These are phyloP conservation scores for Micromys minutus DNA, from an alignment of 2,113 vertebrate species.

Conservation along the genomic window DNA sequence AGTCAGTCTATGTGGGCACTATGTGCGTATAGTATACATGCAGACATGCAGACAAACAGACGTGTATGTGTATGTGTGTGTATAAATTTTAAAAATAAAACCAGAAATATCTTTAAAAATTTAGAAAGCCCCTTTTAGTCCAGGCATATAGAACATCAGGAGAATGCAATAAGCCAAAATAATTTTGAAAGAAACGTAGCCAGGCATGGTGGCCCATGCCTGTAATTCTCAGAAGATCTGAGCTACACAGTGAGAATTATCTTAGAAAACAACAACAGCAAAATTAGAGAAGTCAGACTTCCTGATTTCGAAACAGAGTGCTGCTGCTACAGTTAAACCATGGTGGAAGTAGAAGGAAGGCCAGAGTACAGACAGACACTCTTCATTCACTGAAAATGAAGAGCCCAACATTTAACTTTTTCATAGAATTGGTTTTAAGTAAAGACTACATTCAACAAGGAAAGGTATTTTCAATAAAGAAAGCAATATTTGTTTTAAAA, in stretches of 20 bases:
- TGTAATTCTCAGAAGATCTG: not conserved
- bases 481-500: not conserved
- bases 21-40: not conserved
- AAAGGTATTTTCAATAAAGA: constrained; percentile 18
- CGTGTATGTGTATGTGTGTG: not conserved
- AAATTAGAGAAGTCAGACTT: not conserved
- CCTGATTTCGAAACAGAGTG: not conserved
- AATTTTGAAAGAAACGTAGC: not conserved
- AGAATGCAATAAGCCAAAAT: not conserved
- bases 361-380: not conserved
- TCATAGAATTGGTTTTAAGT: not conserved
- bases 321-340: not conserved
- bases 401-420: not conserved
- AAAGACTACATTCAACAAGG: not conserved
- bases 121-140: not conserved
- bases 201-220: not conserved
- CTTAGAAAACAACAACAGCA: not conserved
- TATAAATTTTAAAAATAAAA: not conserved
- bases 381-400: not conserved
- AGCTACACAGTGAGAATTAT: not conserved
- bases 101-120: not conserved
- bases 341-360: not conserved
- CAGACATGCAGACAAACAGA: not conserved
- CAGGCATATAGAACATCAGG: not conserved
- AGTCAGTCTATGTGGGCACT: not conserved